Base-by-base conservation (phyloP, 2,113 vertebrate genomes). In the Oncorhynchus keta region DNA sequence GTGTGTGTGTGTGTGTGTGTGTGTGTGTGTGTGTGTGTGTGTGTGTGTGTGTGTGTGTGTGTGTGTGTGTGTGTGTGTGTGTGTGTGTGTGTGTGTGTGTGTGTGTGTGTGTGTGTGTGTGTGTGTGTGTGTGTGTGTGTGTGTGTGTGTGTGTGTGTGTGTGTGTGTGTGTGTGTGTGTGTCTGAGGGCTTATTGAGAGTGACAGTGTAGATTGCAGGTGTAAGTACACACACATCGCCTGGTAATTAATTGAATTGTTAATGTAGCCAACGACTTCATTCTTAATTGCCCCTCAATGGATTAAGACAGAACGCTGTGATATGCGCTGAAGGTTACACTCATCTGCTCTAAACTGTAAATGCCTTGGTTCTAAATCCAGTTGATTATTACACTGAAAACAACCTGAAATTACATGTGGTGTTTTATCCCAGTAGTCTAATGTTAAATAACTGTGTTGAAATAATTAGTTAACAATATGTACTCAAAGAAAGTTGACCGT, bases 221-320 rank as follows among this genome's bases (percentile, higher is more conserved):
- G 94, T 95, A 95, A 95, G 5, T 55, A 5, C 51, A 94, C 93
- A 87, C 93, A 86, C 89, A 90, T 93, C 82, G 92, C 92, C 90
- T 91, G 90, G 85, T 94, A 95, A 95, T 93, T 95, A 95, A 95
- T 94, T 94, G 92, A 93, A 93, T 94, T 92, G 92, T 95, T 95
- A 94, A 94, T 95, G 92, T 77, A 86, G 84, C 86, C 68, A 39
- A 90, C 89, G 80, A 84, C 77, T 89, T 78, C 35, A 80, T 89
- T 89, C 85, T 90, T 91, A 89, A 91, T 90, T 92, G 90, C 84
- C 68, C 35, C 76, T 77, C 87, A 78, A 88, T 90, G 92, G 92
- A 91, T 90, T 92, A 93, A 95, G 80, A 86, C 91, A 90, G 88
- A 79, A 87, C 83, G 59, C 28, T 9, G 71, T 59, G 64, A 81